Conservation (phyloP, 2,888 invertebrate species). For the Galerucella calmariensis region DNA sequence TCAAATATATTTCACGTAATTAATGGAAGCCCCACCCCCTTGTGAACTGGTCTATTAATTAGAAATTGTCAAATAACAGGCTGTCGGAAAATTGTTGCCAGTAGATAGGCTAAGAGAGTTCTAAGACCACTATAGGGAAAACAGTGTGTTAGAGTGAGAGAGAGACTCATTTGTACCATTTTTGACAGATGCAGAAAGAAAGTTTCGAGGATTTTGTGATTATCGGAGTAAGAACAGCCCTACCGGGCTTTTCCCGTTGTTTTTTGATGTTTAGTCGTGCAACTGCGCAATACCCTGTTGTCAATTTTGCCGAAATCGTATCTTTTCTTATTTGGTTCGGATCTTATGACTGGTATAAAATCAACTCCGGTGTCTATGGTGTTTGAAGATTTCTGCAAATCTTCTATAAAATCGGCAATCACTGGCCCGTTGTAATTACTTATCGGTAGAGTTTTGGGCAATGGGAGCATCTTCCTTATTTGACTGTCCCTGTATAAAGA, state of each 20-base stretch:
- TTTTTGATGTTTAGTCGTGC: constrained; percentile 38
- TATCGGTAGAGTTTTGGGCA: neutral
- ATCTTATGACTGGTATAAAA: constrained; percentile 45
- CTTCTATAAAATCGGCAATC: constrained; percentile 75
- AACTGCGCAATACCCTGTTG: constrained; percentile 56
- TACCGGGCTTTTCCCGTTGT: constrained; percentile 28
- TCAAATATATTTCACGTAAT: no score
- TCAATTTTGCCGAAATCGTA: constrained; percentile 48
- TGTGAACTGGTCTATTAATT: no score
- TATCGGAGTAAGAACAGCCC: constrained; percentile 24
- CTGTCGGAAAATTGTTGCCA: no score
- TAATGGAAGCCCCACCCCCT: no score
- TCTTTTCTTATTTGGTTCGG: constrained; percentile 40
- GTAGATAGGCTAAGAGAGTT: no score
- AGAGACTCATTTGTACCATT: constrained; percentile 18
- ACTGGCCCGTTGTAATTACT: constrained; percentile 73
- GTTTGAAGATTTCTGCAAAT: constrained; percentile 69
- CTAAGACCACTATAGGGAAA: no score
- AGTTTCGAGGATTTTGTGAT: constrained; percentile 15
- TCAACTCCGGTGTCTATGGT: constrained; percentile 50
- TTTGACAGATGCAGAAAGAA: constrained; percentile 48
- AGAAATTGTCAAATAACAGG: no score
- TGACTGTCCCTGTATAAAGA: constrained; percentile 34
- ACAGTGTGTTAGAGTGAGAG: constrained; percentile 24
- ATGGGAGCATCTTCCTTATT: constrained; percentile 50